These are phyloP conservation scores for Tanypteryx hageni DNA, from an alignment of 2,888 invertebrate species.

Conservation along the genomic window DNA sequence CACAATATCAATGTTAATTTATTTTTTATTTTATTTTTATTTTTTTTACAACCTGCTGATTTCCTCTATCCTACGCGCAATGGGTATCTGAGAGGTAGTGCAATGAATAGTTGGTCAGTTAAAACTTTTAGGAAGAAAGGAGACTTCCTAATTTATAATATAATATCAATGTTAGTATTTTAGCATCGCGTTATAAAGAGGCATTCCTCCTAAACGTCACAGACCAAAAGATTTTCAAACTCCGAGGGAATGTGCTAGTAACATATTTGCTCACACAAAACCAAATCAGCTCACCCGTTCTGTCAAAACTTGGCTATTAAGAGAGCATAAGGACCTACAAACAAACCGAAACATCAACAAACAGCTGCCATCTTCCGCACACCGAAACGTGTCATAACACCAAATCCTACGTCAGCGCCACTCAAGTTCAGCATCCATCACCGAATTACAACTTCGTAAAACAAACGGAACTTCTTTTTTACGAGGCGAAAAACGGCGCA, in stretches of 20 bases:
- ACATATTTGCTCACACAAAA: background rate
- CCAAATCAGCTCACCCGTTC: background rate
- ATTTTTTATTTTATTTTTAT: too few species aligned
- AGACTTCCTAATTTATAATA: too few species aligned
- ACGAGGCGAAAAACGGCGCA: background rate
- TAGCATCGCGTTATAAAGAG: too few species aligned
- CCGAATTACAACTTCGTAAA: background rate
- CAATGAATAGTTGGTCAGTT: too few species aligned
- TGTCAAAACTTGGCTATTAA: background rate
- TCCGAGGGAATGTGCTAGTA: background rate
- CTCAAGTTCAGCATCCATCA: background rate
- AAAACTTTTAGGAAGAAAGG: too few species aligned
- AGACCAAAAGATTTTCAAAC: too few species aligned
- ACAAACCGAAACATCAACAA: background rate
- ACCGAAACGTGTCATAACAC: constrained; percentile 1
- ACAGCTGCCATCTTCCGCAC: background rate
- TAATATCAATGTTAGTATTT: too few species aligned
- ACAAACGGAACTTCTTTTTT: background rate
- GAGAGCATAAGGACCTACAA: background rate
- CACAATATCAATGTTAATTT: too few species aligned
- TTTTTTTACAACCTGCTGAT: too few species aligned
- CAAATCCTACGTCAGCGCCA: background rate
- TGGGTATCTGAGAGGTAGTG: too few species aligned
- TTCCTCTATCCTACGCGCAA: too few species aligned
- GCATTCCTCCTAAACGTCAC: too few species aligned